These are phyloP conservation scores for Sciaenops ocellatus DNA, from an alignment of 2,797 vertebrate species.

Conservation along the genomic window DNA sequence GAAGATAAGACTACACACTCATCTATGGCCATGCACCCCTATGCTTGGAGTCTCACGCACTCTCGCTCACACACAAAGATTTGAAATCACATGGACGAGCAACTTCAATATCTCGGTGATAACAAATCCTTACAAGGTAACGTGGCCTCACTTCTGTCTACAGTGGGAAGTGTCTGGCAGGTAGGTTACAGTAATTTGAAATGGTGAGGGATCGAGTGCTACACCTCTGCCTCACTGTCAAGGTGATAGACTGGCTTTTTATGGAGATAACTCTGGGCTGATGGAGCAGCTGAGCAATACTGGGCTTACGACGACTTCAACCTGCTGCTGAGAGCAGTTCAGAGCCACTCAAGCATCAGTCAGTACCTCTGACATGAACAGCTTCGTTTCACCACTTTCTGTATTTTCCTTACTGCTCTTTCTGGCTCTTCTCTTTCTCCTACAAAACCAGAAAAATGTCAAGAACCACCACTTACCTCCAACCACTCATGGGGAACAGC, in stretches of 20 bases:
- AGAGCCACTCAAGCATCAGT: slow-evolving; percentile 68
- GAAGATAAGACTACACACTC: slow-evolving; percentile 79
- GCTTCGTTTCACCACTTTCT: slow-evolving; percentile 48
- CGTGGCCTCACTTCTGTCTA: slow-evolving; percentile 49
- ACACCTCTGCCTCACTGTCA: slow-evolving; percentile 50
- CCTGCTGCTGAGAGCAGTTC: slow-evolving; percentile 59
- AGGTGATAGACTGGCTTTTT: slow-evolving; percentile 68
- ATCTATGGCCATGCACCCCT: slow-evolving; percentile 65
- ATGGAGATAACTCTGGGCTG: slow-evolving; percentile 71
- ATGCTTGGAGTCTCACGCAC: slow-evolving; percentile 51
- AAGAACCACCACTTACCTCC: slow-evolving; percentile 73
- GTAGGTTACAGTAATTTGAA: slow-evolving; percentile 71
- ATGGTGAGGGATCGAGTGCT: slow-evolving; percentile 55
- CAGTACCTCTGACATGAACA: slow-evolving; percentile 59
- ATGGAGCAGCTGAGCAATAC: slow-evolving; percentile 67
- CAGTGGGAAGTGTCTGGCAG: slow-evolving; percentile 63
- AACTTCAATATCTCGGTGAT: slow-evolving; percentile 75
- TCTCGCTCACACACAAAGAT: slow-evolving; percentile 52
- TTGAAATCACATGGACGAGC: slow-evolving; percentile 74
- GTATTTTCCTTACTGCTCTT: slow-evolving; percentile 45
- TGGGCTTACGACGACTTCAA: slow-evolving; percentile 56
- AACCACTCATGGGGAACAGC: slow-evolving; percentile 63
- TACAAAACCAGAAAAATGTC: slow-evolving; percentile 58
- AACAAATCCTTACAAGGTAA: slow-evolving; percentile 73
- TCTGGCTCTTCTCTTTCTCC: slow-evolving; percentile 41